phyloP scores from a whole-genome alignment of 1,140 invertebrate species.

The Thaumatotibia leucotreta region DNA sequence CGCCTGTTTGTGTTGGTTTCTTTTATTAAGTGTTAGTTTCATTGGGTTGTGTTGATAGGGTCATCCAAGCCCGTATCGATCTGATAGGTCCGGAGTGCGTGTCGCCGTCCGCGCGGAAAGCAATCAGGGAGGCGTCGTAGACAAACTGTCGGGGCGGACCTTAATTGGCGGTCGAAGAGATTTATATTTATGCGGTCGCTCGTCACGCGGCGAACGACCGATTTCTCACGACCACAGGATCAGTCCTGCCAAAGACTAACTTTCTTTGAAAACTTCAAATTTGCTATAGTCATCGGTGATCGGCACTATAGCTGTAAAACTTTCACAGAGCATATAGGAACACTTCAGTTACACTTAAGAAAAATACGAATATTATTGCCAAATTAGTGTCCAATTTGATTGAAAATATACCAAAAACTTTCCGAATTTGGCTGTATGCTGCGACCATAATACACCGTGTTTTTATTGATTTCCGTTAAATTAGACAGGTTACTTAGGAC shows the following conservation, averaged over 20 bases:
- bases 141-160: conserved; percentile 69
- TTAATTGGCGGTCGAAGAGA: conserved; percentile 73
- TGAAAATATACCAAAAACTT: no score
- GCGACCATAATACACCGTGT: no score
- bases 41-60: neutral
- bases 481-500: no score
- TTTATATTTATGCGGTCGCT: conserved; percentile 74
- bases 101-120: conserved; percentile 38
- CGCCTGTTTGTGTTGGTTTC: neutral
- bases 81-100: conserved; percentile 29
- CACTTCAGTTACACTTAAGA: no score
- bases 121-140: conserved; percentile 63
- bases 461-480: no score
- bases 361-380: no score
- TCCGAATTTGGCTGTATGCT: no score
- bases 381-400: no score
- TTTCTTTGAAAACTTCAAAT: neutral
- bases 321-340: no score
- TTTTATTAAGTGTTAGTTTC: neutral
- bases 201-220: conserved; percentile 41
- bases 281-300: no score
- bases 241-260: neutral
- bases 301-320: neutral
- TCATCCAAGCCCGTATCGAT: conserved; percentile 12
- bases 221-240: conserved; percentile 35